Evolutionary conservation across 2,797 vertebrate species (phyloP).

Genomic region (Hapalemur alaotrensis): DNA sequence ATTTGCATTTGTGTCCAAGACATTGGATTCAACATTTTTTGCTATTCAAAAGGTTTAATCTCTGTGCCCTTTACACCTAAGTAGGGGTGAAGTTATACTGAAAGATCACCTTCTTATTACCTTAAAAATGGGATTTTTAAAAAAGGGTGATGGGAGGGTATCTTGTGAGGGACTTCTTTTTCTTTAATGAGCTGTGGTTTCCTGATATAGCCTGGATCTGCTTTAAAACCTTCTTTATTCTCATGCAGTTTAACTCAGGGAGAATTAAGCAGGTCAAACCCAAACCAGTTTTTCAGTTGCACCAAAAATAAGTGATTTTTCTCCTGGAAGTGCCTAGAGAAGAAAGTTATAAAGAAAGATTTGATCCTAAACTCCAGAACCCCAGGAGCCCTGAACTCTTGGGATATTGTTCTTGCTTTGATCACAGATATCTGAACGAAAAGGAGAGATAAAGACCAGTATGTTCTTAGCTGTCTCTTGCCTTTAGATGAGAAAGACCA

Average conservation of each 20-base stretch:
- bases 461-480: slow-evolving; percentile 16
- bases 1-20: slow-evolving; percentile 14
- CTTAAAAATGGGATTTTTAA: slow-evolving; percentile 1
- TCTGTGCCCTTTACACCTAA: neutral
- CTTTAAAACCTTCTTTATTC: slow-evolving; percentile 54
- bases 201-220: slow-evolving; percentile 3
- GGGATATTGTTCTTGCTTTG: slow-evolving; percentile 49
- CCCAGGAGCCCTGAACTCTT: neutral
- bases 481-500: slow-evolving; percentile 24
- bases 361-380: slow-evolving; percentile 33
- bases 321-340: slow-evolving; percentile 39
- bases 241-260: slow-evolving; percentile 46
- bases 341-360: slow-evolving; percentile 56
- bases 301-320: slow-evolving; percentile 60
- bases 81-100: neutral
- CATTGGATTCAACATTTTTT: neutral
- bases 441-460: slow-evolving; percentile 11
- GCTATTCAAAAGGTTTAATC: neutral
- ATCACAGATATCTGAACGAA: slow-evolving; percentile 47
- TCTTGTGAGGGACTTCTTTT: slow-evolving; percentile 11
- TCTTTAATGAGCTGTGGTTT: slow-evolving; percentile 51
- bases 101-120: slow-evolving; percentile 36
- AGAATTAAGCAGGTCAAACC: slow-evolving; percentile 64
- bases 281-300: slow-evolving; percentile 58
- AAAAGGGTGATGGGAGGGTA: neutral